Percentiles rank a stretch among this genome's conserved stretches.
Evolutionary conservation across 1,140 invertebrate genomes (phyloP).

Genomic region (Potamilus streckersoni): DNA sequence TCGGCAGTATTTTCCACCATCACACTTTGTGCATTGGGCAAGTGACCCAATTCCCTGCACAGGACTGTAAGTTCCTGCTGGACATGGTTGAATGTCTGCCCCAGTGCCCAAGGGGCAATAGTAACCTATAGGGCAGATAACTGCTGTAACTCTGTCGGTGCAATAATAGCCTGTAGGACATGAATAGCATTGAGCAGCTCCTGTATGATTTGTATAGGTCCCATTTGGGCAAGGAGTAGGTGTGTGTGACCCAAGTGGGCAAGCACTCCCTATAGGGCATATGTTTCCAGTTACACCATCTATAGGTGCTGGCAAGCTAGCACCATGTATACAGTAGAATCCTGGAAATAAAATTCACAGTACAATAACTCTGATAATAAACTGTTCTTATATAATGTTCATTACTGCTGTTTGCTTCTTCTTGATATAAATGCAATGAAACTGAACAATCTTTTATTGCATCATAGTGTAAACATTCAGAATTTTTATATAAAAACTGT

Average conservation of each 20-base stretch:
- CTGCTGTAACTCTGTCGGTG: constrained; percentile 56
- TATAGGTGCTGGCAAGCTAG: constrained; percentile 46
- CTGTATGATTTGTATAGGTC: constrained; percentile 63
- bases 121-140: constrained; percentile 54
- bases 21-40: constrained; percentile 60
- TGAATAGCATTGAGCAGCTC: constrained; percentile 54
- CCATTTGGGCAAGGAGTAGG: constrained; percentile 61
- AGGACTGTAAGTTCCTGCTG: constrained; percentile 63
- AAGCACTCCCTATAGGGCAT: constrained; percentile 60
- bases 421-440: too few relatives aligned
- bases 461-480: too few relatives aligned
- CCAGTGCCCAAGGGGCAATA: constrained; percentile 62
- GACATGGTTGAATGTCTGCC: constrained; percentile 60
- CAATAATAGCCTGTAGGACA: constrained; percentile 64
- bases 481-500: too few relatives aligned
- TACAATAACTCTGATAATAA: background rate
- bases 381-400: too few relatives aligned
- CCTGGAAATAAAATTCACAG: constrained; percentile 26
- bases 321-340: constrained; percentile 55
- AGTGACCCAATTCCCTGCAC: constrained; percentile 40
- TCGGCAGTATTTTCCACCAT: constrained; percentile 61
- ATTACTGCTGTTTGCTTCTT: too few relatives aligned
- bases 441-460: too few relatives aligned
- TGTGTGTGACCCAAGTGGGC: constrained; percentile 50
- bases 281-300: constrained; percentile 62